These are phyloP conservation scores for Gracilinanus agilis DNA, from an alignment of 2,113 vertebrate species.

Conservation along the genomic window DNA sequence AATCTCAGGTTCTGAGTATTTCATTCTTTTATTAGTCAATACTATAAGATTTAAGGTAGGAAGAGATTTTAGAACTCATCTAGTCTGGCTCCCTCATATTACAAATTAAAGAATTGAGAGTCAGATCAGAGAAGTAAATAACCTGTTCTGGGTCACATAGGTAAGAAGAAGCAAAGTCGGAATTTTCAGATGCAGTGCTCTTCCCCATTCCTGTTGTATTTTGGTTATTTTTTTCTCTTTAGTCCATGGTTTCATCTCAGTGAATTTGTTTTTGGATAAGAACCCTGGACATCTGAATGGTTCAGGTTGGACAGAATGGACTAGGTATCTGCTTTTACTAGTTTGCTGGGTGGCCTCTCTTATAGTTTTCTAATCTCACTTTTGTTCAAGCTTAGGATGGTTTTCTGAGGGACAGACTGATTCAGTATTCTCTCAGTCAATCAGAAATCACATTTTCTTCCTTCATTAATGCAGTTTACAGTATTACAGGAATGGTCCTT, in stretches of 20 bases:
- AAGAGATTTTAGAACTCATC: background rate
- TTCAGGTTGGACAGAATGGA: rapidly evolving
- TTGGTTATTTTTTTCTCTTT: background rate
- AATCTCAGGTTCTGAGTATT: background rate
- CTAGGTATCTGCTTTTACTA: background rate
- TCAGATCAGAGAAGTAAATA: background rate
- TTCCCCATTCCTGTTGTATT: rapidly evolving
- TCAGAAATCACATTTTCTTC: background rate
- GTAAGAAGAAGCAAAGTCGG: background rate
- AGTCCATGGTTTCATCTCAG: rapidly evolving
- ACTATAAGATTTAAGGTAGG: background rate
- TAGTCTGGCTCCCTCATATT: background rate
- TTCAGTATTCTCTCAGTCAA: background rate
- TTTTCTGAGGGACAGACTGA: background rate
- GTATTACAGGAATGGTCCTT: background rate
- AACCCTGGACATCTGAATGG: background rate
- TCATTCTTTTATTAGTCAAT: background rate
- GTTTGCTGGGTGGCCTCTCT: background rate
- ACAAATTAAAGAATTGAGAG: background rate
- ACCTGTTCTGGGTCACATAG: background rate
- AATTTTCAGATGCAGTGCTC: background rate
- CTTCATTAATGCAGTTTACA: background rate
- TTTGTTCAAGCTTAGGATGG: background rate
- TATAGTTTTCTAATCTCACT: background rate
- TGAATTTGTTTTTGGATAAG: background rate